Evolutionary conservation across 2,888 invertebrate genomes (phyloP).

Genomic region (Lottia gigantea): DNA sequence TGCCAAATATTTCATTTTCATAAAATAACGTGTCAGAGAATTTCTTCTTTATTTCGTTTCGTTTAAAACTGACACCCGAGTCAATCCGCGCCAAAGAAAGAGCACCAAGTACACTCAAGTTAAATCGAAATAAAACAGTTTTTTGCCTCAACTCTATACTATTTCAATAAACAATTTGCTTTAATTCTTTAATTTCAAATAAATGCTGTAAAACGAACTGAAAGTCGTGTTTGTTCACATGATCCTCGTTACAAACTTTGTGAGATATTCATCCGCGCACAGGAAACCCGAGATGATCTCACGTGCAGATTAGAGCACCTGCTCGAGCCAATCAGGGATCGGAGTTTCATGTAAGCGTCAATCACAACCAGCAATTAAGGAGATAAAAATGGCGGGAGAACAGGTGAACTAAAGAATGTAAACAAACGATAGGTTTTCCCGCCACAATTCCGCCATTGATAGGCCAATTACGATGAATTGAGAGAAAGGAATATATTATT

Average conservation of each 20-base stretch:
- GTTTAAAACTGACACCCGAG: too few relatives aligned
- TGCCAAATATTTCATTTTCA: too few relatives aligned
- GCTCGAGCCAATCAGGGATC: constrained; percentile 5
- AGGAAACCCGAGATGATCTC: neutral
- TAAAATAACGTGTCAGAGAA: too few relatives aligned
- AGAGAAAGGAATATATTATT: constrained; percentile 6
- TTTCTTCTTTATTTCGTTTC: too few relatives aligned
- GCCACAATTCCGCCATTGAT: constrained; percentile 7
- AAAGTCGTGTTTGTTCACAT: neutral
- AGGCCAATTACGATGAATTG: neutral
- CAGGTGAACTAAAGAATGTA: constrained; percentile 3
- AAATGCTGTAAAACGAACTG: constrained; percentile 6
- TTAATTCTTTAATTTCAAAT: constrained; percentile 10
- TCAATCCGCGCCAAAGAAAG: neutral
- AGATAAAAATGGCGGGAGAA: constrained; percentile 4
- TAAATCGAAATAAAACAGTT: constrained; percentile 9
- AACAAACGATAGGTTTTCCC: constrained; percentile 8
- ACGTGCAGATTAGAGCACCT: constrained; percentile 1
- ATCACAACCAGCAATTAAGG: constrained; percentile 2
- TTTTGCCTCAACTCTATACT: constrained; percentile 2
- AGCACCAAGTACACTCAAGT: neutral
- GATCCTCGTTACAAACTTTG: neutral
- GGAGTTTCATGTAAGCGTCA: constrained; percentile 8
- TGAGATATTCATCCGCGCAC: neutral
- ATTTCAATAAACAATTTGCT: constrained; percentile 10